Conservation (phyloP, 2,888 invertebrate genomes). For the Ischnura elegans region DNA sequence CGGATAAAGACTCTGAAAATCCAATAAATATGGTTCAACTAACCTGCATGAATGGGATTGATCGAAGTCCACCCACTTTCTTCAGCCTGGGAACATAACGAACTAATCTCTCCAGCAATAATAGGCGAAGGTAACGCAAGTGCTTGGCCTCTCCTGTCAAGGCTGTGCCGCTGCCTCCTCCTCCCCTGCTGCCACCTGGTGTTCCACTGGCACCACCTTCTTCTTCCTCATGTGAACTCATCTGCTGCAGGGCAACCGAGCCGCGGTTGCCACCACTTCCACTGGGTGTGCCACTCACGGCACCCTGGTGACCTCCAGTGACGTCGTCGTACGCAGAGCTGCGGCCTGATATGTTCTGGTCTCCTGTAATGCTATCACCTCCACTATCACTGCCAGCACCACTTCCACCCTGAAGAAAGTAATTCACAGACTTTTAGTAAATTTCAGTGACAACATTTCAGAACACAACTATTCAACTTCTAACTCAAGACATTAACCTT, state of each 20-base stretch:
- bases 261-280: slow-evolving; percentile 68
- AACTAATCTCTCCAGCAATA: slow-evolving; percentile 87
- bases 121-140: slow-evolving; percentile 81
- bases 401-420: slow-evolving; percentile 79
- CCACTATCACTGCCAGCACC: slow-evolving; percentile 95
- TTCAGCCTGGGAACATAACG: slow-evolving; percentile 88
- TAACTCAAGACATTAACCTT: too few species aligned
- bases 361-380: slow-evolving; percentile 94
- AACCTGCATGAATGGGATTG: slow-evolving; percentile 95
- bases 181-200: slow-evolving; percentile 75
- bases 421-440: too few species aligned
- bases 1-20: too few species aligned
- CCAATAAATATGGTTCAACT: slow-evolving; percentile 47
- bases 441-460: too few species aligned
- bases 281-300: slow-evolving; percentile 68
- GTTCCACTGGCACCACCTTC: slow-evolving; percentile 75
- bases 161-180: slow-evolving; percentile 75
- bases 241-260: slow-evolving; percentile 54
- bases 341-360: slow-evolving; percentile 91
- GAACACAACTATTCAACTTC: too few species aligned
- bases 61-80: slow-evolving; percentile 89
- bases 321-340: slow-evolving; percentile 81
- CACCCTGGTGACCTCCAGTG: slow-evolving; percentile 40
- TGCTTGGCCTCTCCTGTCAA: slow-evolving; percentile 75
- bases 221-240: slow-evolving; percentile 76